Percentiles rank a stretch among this genome's conserved stretches.
Conservation (phyloP, 2,113 vertebrate genomes). For the Syngnathus floridae region DNA sequence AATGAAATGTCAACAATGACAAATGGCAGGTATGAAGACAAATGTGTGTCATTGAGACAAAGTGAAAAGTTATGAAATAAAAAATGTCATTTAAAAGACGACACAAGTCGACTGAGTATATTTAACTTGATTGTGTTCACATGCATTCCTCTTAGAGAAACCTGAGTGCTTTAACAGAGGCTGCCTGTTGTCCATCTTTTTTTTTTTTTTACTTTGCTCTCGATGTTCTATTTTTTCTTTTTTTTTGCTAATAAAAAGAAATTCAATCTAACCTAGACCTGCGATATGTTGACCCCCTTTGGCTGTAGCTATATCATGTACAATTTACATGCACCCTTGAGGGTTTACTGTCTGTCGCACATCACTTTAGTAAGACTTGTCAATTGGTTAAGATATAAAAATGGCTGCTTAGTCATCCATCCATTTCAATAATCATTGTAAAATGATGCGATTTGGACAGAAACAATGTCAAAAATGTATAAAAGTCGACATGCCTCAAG, state of each 20-base stretch:
- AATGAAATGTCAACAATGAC: constrained; percentile 43
- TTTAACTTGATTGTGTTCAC: constrained; percentile 56
- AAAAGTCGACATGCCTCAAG: not conserved
- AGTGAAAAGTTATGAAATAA: constrained; percentile 40
- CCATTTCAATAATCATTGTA: not conserved
- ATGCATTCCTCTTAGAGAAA: constrained; percentile 59
- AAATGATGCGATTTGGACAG: not conserved
- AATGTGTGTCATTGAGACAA: constrained; percentile 29
- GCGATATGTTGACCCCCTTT: constrained; percentile 18
- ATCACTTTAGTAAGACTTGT: constrained; percentile 13
- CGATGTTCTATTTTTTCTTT: not conserved
- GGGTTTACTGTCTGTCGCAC: constrained; percentile 18
- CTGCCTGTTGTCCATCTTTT: constrained; percentile 36
- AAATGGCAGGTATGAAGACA: constrained; percentile 26
- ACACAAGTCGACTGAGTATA: constrained; percentile 55
- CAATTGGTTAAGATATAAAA: constrained; percentile 5
- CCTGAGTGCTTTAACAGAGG: constrained; percentile 62
- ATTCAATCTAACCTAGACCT: constrained; percentile 16
- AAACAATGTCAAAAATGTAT: not conserved
- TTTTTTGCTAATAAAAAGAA: not conserved
- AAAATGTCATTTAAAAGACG: constrained; percentile 52
- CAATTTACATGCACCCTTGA: constrained; percentile 20
- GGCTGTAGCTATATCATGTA: constrained; percentile 30
- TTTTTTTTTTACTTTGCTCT: not conserved
- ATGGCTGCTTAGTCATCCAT: constrained; percentile 4